phyloP scores from a whole-genome alignment of 2,113 vertebrate genomes.

The Mobula birostris region DNA sequence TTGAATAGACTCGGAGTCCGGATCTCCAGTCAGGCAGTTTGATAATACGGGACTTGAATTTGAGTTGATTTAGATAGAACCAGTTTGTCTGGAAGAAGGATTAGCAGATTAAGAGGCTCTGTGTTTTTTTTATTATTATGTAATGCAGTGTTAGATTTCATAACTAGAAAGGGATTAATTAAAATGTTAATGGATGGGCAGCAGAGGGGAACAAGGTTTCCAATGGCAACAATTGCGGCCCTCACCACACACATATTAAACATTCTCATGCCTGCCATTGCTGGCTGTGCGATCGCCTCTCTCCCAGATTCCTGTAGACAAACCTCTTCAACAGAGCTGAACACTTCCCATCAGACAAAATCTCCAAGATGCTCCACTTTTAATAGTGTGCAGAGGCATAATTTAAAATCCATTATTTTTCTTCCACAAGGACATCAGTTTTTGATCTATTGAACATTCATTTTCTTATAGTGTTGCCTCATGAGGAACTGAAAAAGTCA shows the following conservation, averaged over 20 bases:
- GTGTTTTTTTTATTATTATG: constrained; percentile 53
- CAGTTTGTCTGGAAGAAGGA: constrained; percentile 59
- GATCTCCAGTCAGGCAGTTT: constrained; percentile 54
- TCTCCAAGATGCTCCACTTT: neutral
- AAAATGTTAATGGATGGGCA: constrained; percentile 51
- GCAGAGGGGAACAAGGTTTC: neutral
- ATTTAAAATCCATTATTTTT: neutral
- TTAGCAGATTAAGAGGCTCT: constrained; percentile 56
- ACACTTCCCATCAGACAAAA: constrained; percentile 18
- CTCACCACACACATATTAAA: constrained; percentile 16
- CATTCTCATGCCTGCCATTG: constrained; percentile 32
- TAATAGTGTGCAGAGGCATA: neutral
- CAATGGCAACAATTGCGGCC: neutral
- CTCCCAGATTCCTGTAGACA: neutral
- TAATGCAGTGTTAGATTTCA: constrained; percentile 58
- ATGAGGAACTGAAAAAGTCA: neutral
- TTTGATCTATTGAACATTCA: constrained; percentile 6
- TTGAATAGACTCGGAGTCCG: constrained; percentile 54
- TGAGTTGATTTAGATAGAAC: constrained; percentile 58
- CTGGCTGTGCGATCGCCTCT: neutral
- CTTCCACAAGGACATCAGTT: neutral
- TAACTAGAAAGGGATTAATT: constrained; percentile 56
- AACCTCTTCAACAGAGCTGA: neutral
- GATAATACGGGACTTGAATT: constrained; percentile 49
- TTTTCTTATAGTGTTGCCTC: neutral